Base-by-base conservation (phyloP, 2,113 vertebrate species). In the Rana temporaria region DNA sequence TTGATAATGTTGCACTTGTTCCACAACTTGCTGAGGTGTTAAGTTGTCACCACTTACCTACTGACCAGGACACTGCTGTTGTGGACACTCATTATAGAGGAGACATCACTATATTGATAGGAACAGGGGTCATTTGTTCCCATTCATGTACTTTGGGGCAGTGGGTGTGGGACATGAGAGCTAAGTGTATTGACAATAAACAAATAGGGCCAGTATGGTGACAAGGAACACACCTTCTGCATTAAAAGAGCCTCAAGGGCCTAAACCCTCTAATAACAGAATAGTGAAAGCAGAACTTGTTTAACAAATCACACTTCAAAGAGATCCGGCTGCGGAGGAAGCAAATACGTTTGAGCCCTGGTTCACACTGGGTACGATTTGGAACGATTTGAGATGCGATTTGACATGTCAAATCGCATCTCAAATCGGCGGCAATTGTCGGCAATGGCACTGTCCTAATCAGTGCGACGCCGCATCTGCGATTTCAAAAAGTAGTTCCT, bases 271-370 rank as follows among this genome's bases (percentile, higher is more conserved):
- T 20, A 22, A 78, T 53, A 62, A 59, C 22, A 38, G 53, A 48
- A 20, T 56, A 14, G 30, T 42, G 17, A 22, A 67, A 24, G 18
- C 17, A 78, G 55, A 68, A 65, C 79, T 81, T 72, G 79, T 81
- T 81, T 26, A 64, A 53, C 67, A 81, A 79, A 72, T 64, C 22
- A 81, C 32, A 76, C 79, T 64, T 81, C 59, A 81, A 72, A 64
- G 57, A 64, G 67, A 24, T n/a, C 42, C 42, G 11, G 8, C 42
- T 48, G 42, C 8, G 14, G 9, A 12, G 11, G 42, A 48, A 12
- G 1, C 42, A 48, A 48, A 48, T 12, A 48, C 1, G 12, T 48
- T 48, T 42, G 3, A 3, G n/a, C n/a, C n/a, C n/a, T n/a, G n/a
- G n/a, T n/a, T n/a, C n/a, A n/a, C n/a, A n/a, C n/a, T n/a, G n/a